Evolutionary conservation across 1,140 invertebrate genomes (phyloP), one percentile per base, ranked within the genome.

Genomic region (Vanessa tameamea): DNA sequence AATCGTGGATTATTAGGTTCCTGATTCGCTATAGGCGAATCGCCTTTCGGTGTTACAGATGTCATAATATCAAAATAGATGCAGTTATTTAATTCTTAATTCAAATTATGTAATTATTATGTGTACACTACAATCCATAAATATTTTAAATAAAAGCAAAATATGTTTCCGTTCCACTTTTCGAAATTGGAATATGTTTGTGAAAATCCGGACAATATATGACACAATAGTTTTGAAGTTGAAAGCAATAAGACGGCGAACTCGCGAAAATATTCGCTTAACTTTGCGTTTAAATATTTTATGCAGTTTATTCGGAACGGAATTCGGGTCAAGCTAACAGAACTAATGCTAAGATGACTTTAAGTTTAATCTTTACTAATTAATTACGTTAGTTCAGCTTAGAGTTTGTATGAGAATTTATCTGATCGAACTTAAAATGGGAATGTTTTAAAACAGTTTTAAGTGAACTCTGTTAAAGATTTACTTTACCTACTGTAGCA

Each of bases 211-310:
- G 64, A 61, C 71, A 71, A 71, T 73, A 73, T 67, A 61, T 20
- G 64, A 73, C 71, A 73, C 64, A 67, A 73, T 73, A 73, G 64
- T 67, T 57, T 23, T 55, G 55, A 73, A 73, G 51, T 67, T 73
- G 71, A 59, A 72, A 67, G 71, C 64, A 67, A 67, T 73, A 73
- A 73, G 71, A 71, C 69, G 51, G 59, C n/a, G 47, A 71, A 31
- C 59, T 47, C 43, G 23, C 20, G 70, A 66, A 43, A 47, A 73
- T 67, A 61, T 61, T 61, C 57, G 47, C 23, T 23, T 61, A 73
- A 67, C 51, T 67, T 67, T 67, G 16, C 53, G 13, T 57, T 72
- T 72, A 72, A 72, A 73, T 73, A 73, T 73, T 73, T 67, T 61
- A 67, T 67, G 64, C 71, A 67, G 64, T 73, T 73, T 73, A 73